Conservation (phyloP, 1,140 invertebrate species). For the Sycophaga agraensis region DNA sequence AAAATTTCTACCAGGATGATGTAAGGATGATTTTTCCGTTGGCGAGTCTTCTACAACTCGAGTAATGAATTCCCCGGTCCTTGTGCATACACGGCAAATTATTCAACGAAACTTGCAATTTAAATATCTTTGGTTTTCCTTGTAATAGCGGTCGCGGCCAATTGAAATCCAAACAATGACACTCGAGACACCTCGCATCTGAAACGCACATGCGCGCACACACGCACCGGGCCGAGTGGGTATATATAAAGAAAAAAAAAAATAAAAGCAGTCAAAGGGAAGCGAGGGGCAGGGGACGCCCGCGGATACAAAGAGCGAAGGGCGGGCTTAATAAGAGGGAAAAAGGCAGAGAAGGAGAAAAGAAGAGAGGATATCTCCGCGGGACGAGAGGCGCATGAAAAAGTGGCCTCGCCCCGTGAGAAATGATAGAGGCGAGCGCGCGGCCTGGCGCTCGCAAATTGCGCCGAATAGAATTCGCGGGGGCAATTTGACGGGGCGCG, state of each 20-base stretch:
- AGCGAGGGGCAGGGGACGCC: background rate
- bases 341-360: background rate
- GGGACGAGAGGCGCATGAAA: background rate
- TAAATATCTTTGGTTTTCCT: no score
- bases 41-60: no score
- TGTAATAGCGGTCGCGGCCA: no score
- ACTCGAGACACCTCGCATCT: background rate
- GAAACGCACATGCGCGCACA: background rate
- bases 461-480: constrained; percentile 21
- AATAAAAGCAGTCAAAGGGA: background rate
- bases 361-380: background rate
- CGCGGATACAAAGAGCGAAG: constrained; percentile 14
- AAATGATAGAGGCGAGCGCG: constrained; percentile 4
- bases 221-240: no score
- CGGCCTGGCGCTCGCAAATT: constrained; percentile 12
- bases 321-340: background rate
- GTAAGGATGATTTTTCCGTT: no score
- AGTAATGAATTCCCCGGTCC: no score
- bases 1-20: no score
- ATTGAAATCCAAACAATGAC: no score
- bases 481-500: constrained; percentile 1
- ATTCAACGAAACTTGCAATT: no score
- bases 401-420: background rate
- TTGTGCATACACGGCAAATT: no score
- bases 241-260: no score